Percentiles rank a stretch among this genome's conserved stretches.
These are phyloP conservation scores for Whitmania pigra DNA, from an alignment of 1,140 invertebrate genomes.

Conservation along the genomic window DNA sequence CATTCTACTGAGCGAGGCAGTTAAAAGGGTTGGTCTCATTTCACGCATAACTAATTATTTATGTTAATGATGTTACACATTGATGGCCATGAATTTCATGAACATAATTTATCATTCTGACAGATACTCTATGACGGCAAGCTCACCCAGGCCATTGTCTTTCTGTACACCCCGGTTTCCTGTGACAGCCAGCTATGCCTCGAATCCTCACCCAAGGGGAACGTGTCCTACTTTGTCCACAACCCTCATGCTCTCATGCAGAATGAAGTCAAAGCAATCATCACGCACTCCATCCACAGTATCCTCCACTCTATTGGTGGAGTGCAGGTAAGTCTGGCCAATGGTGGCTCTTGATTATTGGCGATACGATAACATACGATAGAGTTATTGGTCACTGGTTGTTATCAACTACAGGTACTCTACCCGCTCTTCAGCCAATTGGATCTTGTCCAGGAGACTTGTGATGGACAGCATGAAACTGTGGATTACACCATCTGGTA, in stretches of 20 bases:
- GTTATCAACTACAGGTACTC: slow-evolving; percentile 52
- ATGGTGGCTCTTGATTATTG: no score
- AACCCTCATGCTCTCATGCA: slow-evolving; percentile 96
- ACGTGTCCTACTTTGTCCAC: slow-evolving; percentile 92
- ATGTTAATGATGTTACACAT: no score
- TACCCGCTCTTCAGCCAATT: slow-evolving; percentile 96
- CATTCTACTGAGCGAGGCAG: slow-evolving; percentile 82
- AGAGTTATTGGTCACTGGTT: no score
- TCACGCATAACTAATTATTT: not conserved
- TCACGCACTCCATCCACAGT: slow-evolving; percentile 96
- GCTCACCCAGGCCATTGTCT: slow-evolving; percentile 85
- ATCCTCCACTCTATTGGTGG: slow-evolving; percentile 97
- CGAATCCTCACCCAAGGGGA: slow-evolving; percentile 84
- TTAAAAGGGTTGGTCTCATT: slow-evolving; percentile 72
- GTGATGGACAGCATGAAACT: slow-evolving; percentile 29
- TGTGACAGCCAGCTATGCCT: slow-evolving; percentile 90
- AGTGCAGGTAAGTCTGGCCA: slow-evolving; percentile 55
- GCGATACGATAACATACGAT: no score
- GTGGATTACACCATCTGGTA: slow-evolving; percentile 46
- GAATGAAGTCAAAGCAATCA: slow-evolving; percentile 94
- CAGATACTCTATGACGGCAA: slow-evolving; percentile 96
- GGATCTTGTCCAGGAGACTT: slow-evolving; percentile 58
- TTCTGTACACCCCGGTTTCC: slow-evolving; percentile 99
- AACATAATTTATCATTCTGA: slow-evolving; percentile 26
- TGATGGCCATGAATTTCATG: no score